phyloP scores from a whole-genome alignment of 2,888 invertebrate genomes.

The Formica aserva region DNA sequence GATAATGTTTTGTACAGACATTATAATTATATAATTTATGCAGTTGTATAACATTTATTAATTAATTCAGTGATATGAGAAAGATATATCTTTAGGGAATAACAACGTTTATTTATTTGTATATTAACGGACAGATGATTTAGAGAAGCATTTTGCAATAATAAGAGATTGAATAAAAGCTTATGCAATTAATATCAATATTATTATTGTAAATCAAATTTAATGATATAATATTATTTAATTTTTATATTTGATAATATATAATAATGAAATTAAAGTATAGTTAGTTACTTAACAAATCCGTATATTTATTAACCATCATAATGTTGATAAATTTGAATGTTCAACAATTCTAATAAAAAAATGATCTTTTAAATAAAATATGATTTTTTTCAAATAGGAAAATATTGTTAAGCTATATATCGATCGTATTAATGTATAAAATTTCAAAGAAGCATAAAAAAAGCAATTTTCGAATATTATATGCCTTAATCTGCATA shows the following conservation, averaged over 20 bases:
- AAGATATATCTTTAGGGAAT: slow-evolving; percentile 23
- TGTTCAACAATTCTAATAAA: background rate
- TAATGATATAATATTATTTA: slow-evolving; percentile 1
- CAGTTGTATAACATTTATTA: slow-evolving; percentile 51
- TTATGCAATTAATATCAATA: background rate
- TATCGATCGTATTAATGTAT: slow-evolving; percentile 17
- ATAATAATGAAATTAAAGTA: slow-evolving; percentile 15
- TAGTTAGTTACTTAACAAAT: slow-evolving; percentile 6
- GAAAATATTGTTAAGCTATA: slow-evolving; percentile 2
- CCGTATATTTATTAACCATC: background rate
- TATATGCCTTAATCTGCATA: background rate
- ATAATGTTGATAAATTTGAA: background rate
- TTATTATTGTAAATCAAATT: background rate
- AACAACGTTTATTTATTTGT: slow-evolving; percentile 30
- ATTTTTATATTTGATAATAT: slow-evolving; percentile 5
- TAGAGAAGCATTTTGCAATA: slow-evolving; percentile 20
- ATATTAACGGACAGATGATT: slow-evolving; percentile 26
- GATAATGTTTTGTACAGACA: background rate
- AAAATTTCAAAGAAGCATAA: slow-evolving; percentile 13
- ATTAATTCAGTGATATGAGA: slow-evolving; percentile 42
- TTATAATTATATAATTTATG: slow-evolving; percentile 13
- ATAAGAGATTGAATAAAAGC: background rate
- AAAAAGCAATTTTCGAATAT: slow-evolving; percentile 18
- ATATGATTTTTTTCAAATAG: background rate
- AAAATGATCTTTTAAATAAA: background rate